Evolutionary conservation across 2,888 invertebrate species (phyloP).

Genomic region (Strigamia transsilvanica): DNA sequence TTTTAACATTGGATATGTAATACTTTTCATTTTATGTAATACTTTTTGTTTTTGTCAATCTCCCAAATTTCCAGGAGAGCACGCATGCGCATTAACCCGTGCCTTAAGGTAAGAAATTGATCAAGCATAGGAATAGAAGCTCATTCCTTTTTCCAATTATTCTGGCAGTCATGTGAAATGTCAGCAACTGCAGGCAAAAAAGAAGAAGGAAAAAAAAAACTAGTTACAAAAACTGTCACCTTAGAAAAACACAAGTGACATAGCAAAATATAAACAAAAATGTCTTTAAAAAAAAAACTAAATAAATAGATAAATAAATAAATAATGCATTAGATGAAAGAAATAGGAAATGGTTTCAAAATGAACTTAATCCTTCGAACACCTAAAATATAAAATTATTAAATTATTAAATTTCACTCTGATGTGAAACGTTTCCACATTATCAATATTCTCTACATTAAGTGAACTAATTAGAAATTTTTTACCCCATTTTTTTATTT

Average conservation of each 20-base stretch:
- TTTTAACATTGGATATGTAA: background rate
- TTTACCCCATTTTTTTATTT: background rate
- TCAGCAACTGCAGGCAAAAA: conserved; percentile 31
- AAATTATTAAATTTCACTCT: no score
- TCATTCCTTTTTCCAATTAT: conserved; percentile 45
- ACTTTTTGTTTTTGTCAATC: background rate
- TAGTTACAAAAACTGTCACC: conserved; percentile 37
- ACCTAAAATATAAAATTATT: no score
- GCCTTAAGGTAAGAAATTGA: conserved; percentile 48
- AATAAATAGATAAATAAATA: background rate
- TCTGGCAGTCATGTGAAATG: conserved; percentile 36
- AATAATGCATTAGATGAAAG: background rate
- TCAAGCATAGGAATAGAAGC: conserved; percentile 43
- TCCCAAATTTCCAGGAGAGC: background rate
- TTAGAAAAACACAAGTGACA: conserved; percentile 8
- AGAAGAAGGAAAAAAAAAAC: background rate
- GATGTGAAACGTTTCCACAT: background rate
- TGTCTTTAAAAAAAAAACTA: background rate
- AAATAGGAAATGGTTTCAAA: no score
- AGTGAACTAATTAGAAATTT: background rate
- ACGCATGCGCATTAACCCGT: conserved; percentile 18
- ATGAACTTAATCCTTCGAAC: no score
- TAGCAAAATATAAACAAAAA: background rate
- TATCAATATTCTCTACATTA: background rate
- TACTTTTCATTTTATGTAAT: background rate